These are phyloP conservation scores for Augiades crinisus DNA, from an alignment of 2,888 invertebrate genomes.

Conservation along the genomic window DNA sequence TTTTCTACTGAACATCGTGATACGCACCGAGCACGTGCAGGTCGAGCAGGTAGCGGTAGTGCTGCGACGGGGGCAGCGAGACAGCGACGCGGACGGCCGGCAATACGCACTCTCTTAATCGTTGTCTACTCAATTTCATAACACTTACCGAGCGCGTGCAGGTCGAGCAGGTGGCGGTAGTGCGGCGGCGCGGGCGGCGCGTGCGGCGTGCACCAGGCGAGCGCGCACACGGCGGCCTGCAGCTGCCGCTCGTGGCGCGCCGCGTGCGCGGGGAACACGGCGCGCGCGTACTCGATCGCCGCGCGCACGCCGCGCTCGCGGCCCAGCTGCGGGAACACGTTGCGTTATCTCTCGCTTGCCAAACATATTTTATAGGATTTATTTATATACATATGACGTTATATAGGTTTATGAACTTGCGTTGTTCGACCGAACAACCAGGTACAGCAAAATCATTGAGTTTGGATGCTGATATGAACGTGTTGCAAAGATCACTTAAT, in stretches of 20 bases:
- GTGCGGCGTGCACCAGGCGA: constrained; percentile 64
- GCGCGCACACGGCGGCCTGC: constrained; percentile 70
- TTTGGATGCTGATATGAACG: no score
- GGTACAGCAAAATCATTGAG: no score
- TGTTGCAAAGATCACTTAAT: no score
- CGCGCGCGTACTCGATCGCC: constrained; percentile 93
- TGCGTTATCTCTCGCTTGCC: neutral
- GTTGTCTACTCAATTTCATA: no score
- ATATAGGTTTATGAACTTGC: no score
- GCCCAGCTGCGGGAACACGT: constrained; percentile 49
- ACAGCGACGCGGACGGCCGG: neutral
- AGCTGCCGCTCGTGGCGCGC: constrained; percentile 70
- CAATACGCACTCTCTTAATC: no score
- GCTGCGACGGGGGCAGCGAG: neutral
- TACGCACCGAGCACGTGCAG: neutral
- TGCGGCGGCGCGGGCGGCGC: constrained; percentile 55
- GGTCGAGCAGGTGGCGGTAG: constrained; percentile 61
- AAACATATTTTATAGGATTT: no score
- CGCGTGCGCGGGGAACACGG: constrained; percentile 87
- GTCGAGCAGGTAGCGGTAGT: neutral
- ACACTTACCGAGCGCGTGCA: constrained; percentile 41
- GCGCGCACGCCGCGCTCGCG: constrained; percentile 85
- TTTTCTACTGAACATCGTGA: no score
- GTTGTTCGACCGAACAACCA: no score
- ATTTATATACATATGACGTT: no score